These are phyloP conservation scores for Psittacara wagleri DNA, from an alignment of 2,113 vertebrate species.

Conservation along the genomic window DNA sequence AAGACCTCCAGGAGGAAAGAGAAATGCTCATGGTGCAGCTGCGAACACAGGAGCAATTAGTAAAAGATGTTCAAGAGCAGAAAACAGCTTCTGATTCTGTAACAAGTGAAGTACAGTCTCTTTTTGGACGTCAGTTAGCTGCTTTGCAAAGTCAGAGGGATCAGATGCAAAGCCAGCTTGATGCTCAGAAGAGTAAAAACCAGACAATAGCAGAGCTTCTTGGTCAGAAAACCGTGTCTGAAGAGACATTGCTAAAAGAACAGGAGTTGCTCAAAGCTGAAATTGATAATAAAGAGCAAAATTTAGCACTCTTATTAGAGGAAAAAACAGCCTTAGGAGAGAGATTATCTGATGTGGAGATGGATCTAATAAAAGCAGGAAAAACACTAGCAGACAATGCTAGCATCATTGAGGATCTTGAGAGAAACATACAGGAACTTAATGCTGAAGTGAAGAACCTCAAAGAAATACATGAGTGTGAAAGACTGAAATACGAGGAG, in stretches of 20 bases:
- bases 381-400: conserved; percentile 54
- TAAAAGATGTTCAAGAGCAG: conserved; percentile 69
- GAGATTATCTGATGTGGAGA: conserved; percentile 58
- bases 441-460: conserved; percentile 69
- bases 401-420: conserved; percentile 34
- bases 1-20: conserved; percentile 66
- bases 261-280: conserved; percentile 62
- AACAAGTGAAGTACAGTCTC: conserved; percentile 50
- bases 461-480: conserved; percentile 68
- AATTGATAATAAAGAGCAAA: conserved; percentile 51
- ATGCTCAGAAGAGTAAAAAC: conserved; percentile 59
- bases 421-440: conserved; percentile 69
- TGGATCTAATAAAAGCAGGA: conserved; percentile 48
- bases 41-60: conserved; percentile 67
- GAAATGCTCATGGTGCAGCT: conserved; percentile 53
- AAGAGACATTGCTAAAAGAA: conserved; percentile 53
- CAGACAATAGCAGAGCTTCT: conserved; percentile 52
- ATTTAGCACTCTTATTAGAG: conserved; percentile 53
- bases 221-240: conserved; percentile 51
- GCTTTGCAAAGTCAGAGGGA: conserved; percentile 67
- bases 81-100: conserved; percentile 40
- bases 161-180: conserved; percentile 58
- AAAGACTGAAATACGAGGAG: conserved; percentile 76
- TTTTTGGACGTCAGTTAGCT: conserved; percentile 47
- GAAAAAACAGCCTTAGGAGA: conserved; percentile 73